These are phyloP conservation scores for Chironomus tepperi DNA, from an alignment of 1,140 invertebrate genomes.

Conservation along the genomic window DNA sequence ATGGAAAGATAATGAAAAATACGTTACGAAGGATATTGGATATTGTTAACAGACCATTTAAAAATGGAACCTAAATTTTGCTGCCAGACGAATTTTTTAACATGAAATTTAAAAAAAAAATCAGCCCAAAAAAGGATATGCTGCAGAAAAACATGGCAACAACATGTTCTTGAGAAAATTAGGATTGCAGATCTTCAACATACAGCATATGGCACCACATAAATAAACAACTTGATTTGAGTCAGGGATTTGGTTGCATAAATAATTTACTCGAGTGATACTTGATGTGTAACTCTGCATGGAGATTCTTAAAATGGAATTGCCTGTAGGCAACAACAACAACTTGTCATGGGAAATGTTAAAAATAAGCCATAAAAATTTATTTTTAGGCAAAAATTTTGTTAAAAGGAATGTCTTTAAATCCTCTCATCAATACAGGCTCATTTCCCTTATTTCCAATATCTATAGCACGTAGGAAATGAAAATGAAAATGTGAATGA, in stretches of 20 bases:
- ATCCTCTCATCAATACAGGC: not conserved
- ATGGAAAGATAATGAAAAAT: not conserved
- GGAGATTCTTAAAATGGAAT: not conserved
- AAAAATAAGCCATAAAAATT: no score
- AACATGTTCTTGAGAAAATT: constrained; percentile 6
- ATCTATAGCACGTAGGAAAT: not conserved
- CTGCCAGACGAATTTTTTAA: not conserved
- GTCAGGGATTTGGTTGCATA: not conserved
- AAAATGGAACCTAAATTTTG: not conserved
- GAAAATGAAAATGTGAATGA: no score
- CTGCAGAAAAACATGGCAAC: not conserved
- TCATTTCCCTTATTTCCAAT: not conserved
- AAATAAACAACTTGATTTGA: constrained; percentile 3
- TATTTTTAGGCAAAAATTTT: no score
- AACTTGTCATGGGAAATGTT: constrained; percentile 4
- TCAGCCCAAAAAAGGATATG: not conserved
- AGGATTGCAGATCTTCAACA: not conserved
- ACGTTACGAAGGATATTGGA: not conserved
- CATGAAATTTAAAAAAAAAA: no score
- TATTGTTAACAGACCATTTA: not conserved
- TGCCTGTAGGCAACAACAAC: not conserved
- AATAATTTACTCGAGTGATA: not conserved
- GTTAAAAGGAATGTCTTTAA: not conserved
- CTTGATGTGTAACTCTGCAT: not conserved
- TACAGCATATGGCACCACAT: not conserved